A percentile compares a stretch with the other conserved stretches of the same genome.
phyloP scores from a whole-genome alignment of 2,797 vertebrate species.

The Pangasius macronema region DNA sequence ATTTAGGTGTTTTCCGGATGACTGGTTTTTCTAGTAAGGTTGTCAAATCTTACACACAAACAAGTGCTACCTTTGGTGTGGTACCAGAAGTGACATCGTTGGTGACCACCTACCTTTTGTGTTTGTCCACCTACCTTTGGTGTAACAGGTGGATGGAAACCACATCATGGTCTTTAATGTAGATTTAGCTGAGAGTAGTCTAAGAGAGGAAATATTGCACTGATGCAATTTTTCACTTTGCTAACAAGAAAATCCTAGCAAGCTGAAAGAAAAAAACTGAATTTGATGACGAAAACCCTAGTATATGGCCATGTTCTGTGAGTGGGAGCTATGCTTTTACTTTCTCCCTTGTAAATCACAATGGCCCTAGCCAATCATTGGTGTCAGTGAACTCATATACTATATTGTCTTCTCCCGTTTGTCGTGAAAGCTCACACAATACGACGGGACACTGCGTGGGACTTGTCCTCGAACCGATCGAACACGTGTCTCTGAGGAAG shows the following conservation, averaged over 20 bases:
- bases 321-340: background rate
- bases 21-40: background rate
- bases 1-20: conserved; percentile 15
- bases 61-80: no score
- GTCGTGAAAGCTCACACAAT: no score
- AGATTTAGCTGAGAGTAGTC: background rate
- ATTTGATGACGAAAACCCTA: background rate
- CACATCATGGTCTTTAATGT: background rate
- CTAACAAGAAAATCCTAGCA: background rate
- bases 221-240: background rate
- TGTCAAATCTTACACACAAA: background rate
- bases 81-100: no score
- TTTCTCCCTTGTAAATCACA: background rate
- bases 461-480: no score
- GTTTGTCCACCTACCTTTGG: no score
- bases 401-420: no score
- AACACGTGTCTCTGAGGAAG: background rate
- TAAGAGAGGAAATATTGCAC: background rate
- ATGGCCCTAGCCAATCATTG: background rate
- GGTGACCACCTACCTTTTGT: no score
- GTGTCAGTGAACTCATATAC: background rate
- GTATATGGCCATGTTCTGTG: background rate
- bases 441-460: no score
- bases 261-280: background rate
- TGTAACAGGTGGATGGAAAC: conserved; percentile 3